phyloP scores from a whole-genome alignment of 1,140 invertebrate genomes.

The Bombus balteatus region DNA sequence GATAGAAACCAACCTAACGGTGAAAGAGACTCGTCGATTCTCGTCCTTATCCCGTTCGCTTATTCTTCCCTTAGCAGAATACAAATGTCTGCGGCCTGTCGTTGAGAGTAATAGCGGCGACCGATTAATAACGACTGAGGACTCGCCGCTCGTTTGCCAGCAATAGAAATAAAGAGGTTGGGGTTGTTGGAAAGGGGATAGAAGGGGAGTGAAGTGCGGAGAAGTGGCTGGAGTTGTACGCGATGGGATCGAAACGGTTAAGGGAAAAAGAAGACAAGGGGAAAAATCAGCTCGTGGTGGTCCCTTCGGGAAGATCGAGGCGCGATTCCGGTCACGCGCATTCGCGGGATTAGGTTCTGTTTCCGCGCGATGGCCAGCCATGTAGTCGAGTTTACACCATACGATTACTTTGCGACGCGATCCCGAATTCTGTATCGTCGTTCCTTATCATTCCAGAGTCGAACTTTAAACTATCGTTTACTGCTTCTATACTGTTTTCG shows the following conservation, averaged over 20 bases:
- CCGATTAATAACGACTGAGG: conserved; percentile 69
- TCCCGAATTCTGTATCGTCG: conserved; percentile 49
- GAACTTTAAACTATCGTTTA: not conserved
- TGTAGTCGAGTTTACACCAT: conserved; percentile 62
- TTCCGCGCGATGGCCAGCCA: conserved; percentile 70
- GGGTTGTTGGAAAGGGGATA: not conserved
- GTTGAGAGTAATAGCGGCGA: conserved; percentile 53
- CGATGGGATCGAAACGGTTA: conserved; percentile 51
- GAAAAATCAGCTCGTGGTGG: conserved; percentile 61
- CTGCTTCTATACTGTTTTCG: not conserved
- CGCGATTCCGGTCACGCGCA: conserved; percentile 76
- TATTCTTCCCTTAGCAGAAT: conserved; percentile 13
- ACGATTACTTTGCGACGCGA: conserved; percentile 59
- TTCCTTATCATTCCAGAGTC: not conserved
- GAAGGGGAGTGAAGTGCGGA: not conserved
- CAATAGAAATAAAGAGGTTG: conserved; percentile 20
- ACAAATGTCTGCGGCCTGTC: conserved; percentile 51
- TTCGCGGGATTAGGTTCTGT: conserved; percentile 77
- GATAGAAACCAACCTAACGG: not conserved
- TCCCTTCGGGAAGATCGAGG: conserved; percentile 37
- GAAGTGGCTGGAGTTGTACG: conserved; percentile 39
- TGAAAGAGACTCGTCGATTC: not conserved
- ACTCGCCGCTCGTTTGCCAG: conserved; percentile 48
- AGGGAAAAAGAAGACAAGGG: conserved; percentile 38
- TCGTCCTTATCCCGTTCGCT: not conserved